Conservation (phyloP, 2,888 invertebrate genomes). For the Drosophila sordidula region DNA sequence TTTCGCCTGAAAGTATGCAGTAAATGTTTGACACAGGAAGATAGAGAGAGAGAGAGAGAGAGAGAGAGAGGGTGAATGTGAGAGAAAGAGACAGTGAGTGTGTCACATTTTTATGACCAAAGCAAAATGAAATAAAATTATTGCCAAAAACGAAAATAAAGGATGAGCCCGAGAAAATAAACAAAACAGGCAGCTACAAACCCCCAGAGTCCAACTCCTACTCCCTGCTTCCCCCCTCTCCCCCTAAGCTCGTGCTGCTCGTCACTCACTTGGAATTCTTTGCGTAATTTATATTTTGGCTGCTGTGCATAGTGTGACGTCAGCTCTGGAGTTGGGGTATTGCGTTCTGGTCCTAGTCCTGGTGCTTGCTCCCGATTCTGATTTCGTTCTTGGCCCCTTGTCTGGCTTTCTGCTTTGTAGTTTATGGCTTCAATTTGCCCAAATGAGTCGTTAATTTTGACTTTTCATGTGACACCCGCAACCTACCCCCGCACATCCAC, state of each 20-base stretch:
- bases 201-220: background rate
- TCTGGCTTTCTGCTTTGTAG: slow-evolving; percentile 60
- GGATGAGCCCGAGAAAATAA: slow-evolving; percentile 42
- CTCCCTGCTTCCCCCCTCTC: background rate
- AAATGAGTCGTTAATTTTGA: slow-evolving; percentile 83
- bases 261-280: slow-evolving; percentile 58
- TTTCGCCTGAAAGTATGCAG: slow-evolving; percentile 70
- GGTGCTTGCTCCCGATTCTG: slow-evolving; percentile 1
- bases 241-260: slow-evolving; percentile 15
- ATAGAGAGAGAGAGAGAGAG: too few relatives aligned
- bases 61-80: too few relatives aligned
- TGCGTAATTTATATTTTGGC: slow-evolving; percentile 64
- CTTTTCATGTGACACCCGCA: slow-evolving; percentile 61
- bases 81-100: background rate
- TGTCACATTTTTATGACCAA: slow-evolving; percentile 71
- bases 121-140: slow-evolving; percentile 71
- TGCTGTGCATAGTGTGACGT: slow-evolving; percentile 47
- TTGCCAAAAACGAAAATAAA: slow-evolving; percentile 59
- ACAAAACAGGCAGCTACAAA: slow-evolving; percentile 16
- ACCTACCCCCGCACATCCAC: background rate
- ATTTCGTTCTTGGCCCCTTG: slow-evolving; percentile 13
- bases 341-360: background rate
- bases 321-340: slow-evolving; percentile 17
- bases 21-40: slow-evolving; percentile 41
- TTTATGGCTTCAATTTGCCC: slow-evolving; percentile 82